Conservation (phyloP, 2,113 vertebrate species). For the Desmodus rotundus region DNA sequence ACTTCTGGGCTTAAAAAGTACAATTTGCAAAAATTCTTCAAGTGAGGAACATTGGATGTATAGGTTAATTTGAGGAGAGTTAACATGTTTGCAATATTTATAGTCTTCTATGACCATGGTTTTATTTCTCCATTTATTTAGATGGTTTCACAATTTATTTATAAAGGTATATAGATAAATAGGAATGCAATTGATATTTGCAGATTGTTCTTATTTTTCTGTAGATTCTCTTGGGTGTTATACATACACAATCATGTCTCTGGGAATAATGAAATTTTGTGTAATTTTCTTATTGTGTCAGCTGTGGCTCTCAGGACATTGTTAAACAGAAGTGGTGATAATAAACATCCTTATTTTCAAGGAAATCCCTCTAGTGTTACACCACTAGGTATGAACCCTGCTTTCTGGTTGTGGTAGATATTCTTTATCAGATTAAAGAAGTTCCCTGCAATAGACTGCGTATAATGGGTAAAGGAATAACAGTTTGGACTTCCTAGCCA, state of each 20-base stretch:
- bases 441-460: neutral
- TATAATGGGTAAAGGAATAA: neutral
- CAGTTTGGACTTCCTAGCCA: neutral
- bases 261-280: neutral
- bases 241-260: neutral
- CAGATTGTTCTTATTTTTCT: neutral
- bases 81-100: neutral
- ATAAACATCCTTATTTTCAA: neutral
- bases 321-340: neutral
- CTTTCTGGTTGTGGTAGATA: neutral
- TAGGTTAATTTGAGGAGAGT: neutral
- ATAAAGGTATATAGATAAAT: neutral
- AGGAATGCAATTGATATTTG: neutral
- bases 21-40: neutral
- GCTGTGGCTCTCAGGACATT: neutral
- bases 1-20: neutral
- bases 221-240: neutral
- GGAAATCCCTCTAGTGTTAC: neutral
- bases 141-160: neutral
- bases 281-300: neutral
- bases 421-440: neutral
- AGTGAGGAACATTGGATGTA: neutral
- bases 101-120: neutral
- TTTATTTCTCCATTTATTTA: conserved; percentile 3
- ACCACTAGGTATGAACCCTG: neutral